These are phyloP conservation scores for Idaea straminata DNA, from an alignment of 2,888 invertebrate species.

Conservation along the genomic window DNA sequence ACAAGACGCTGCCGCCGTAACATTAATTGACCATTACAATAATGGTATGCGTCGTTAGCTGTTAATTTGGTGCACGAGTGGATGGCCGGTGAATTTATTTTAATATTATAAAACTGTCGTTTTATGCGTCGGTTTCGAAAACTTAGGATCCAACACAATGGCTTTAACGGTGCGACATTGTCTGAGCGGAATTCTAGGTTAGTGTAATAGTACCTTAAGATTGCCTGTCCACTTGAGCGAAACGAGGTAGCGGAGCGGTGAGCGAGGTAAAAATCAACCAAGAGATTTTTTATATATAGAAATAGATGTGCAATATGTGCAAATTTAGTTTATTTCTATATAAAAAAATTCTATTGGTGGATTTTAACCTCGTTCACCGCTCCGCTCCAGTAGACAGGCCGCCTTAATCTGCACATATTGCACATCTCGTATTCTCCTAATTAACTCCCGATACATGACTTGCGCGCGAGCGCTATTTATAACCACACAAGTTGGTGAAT, in stretches of 20 bases:
- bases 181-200: no score
- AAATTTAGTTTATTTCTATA: no score
- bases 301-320: no score
- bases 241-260: no score
- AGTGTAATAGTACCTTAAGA: no score
- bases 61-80: slow-evolving; percentile 67
- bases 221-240: no score
- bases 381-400: not conserved
- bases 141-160: slow-evolving; percentile 19
- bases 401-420: not conserved
- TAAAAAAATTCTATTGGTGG: no score
- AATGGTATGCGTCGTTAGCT: slow-evolving; percentile 68
- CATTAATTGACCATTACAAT: slow-evolving; percentile 74
- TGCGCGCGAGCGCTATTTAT: slow-evolving; percentile 51
- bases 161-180: no score
- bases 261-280: no score
- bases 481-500: slow-evolving; percentile 37
- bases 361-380: not conserved
- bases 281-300: no score
- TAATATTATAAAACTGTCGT: slow-evolving; percentile 30
- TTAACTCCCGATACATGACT: slow-evolving; percentile 47
- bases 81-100: slow-evolving; percentile 47
- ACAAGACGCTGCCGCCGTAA: slow-evolving; percentile 69
- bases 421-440: slow-evolving; percentile 37
- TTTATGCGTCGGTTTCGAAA: slow-evolving; percentile 38